These are phyloP conservation scores for Oryzaephilus surinamensis DNA, from an alignment of 1,140 invertebrate genomes.

Conservation along the genomic window DNA sequence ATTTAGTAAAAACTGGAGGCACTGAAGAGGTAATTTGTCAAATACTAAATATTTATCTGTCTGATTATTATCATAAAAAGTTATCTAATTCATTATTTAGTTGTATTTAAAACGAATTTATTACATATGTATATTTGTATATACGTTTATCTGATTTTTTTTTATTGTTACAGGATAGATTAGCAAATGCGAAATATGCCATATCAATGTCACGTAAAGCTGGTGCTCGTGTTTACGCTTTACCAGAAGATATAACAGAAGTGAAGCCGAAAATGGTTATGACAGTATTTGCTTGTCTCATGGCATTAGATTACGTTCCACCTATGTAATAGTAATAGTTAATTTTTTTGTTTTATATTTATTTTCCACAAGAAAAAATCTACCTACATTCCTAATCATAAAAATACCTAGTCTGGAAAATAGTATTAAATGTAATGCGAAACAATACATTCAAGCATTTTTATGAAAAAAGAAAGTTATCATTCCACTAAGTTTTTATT, in stretches of 20 bases:
- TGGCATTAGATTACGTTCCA: conserved; percentile 92
- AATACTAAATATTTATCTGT: conserved; percentile 6
- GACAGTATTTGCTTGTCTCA: conserved; percentile 98
- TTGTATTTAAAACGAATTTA: no score
- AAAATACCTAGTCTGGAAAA: neutral
- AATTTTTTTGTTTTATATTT: conserved; percentile 6
- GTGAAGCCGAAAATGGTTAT: conserved; percentile 98
- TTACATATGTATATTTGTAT: no score
- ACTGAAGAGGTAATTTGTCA: conserved; percentile 61
- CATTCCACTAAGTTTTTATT: no score
- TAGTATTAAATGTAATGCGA: neutral
- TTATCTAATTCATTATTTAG: no score
- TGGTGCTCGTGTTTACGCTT: conserved; percentile 92
- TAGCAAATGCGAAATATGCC: conserved; percentile 97
- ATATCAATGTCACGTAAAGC: conserved; percentile 96
- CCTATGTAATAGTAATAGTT: conserved; percentile 44
- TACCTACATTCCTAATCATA: neutral
- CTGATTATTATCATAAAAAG: no score
- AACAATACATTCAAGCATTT: no score
- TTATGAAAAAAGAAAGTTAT: no score
- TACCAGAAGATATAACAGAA: conserved; percentile 99
- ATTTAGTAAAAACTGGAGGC: conserved; percentile 68
- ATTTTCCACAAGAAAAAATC: no score
- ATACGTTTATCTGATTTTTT: conserved; percentile 3
- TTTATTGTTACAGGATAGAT: conserved; percentile 62